Conservation (phyloP, 2,113 vertebrate species). For the Dendropsophus ebraccatus region DNA sequence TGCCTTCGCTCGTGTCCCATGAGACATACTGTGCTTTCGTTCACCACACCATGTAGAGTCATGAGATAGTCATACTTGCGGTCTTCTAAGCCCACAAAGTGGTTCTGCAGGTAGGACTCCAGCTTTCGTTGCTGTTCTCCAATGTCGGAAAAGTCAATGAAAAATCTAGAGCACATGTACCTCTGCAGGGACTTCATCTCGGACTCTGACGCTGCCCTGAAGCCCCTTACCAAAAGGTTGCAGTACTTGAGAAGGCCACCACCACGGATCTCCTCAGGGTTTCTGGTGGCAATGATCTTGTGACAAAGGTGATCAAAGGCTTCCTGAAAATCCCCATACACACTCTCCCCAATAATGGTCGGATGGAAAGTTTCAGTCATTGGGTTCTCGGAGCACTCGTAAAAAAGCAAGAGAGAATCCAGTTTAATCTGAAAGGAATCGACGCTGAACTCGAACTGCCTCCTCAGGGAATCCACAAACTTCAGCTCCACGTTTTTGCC, state of each 20-base stretch:
- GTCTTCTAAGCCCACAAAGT: conserved; percentile 98
- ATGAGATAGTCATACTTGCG: conserved; percentile 99
- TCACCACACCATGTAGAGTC: conserved; percentile 96
- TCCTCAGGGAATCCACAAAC: conserved; percentile 95
- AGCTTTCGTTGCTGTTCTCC: conserved; percentile 96
- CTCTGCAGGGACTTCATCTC: conserved; percentile 98
- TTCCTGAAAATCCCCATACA: conserved; percentile 92
- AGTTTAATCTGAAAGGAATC: conserved; percentile 99
- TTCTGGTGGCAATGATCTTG: conserved; percentile 95
- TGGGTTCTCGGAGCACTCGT: conserved; percentile 95
- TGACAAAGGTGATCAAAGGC: conserved; percentile 94
- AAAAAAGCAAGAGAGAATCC: conserved; percentile 97
- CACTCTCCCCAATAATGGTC: conserved; percentile 94
- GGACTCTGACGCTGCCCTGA: conserved; percentile 86
- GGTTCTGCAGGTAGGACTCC: conserved; percentile 99
- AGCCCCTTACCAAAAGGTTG: conserved; percentile 95
- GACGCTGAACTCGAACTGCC: conserved; percentile 99
- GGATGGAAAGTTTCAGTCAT: conserved; percentile 98
- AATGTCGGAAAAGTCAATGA: conserved; percentile 98
- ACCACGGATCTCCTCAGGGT: conserved; percentile 96
- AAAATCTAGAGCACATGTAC: conserved; percentile 99
- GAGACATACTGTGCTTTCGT: conserved; percentile 98
- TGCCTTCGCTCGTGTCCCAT: conserved; percentile 99
- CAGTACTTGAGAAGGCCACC: conserved; percentile 99
- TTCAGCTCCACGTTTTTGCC: conserved; percentile 99